phyloP scores from a whole-genome alignment of 1,140 invertebrate genomes.

The Lysiphlebus fabarum region DNA sequence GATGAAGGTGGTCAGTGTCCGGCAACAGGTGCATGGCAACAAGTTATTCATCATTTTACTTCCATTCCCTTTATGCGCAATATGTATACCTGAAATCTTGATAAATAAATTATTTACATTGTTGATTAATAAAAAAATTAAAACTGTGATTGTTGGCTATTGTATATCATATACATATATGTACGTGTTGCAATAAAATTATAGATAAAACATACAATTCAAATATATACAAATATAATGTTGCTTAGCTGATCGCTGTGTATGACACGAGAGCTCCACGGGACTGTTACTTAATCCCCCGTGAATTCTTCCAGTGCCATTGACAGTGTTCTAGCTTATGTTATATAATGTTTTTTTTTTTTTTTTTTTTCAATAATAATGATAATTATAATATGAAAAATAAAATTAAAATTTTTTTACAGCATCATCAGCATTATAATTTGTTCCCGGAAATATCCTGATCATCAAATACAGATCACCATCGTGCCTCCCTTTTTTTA shows the following conservation, averaged over 20 bases:
- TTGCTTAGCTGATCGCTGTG: constrained; percentile 52
- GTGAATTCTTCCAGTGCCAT: constrained; percentile 59
- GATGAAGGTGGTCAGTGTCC: no score
- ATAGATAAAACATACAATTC: no score
- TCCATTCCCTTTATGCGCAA: no score
- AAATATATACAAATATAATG: constrained; percentile 23
- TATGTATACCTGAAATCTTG: no score
- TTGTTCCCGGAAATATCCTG: constrained; percentile 42
- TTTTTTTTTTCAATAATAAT: no score
- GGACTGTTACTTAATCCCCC: constrained; percentile 49
- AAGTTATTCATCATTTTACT: constrained; percentile 28
- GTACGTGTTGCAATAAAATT: no score
- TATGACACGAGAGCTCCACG: constrained; percentile 58
- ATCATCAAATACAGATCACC: constrained; percentile 30
- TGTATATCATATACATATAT: no score
- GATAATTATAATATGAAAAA: no score
- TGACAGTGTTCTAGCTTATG: constrained; percentile 53
- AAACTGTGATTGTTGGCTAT: no score
- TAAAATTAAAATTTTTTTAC: no score
- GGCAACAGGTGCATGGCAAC: constrained; percentile 43
- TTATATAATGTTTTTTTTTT: not conserved
- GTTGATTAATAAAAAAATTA: not conserved
- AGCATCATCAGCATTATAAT: not conserved
- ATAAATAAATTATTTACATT: no score
- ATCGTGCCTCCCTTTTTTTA: constrained; percentile 3